Conservation (phyloP, 2,888 invertebrate species). For the Drosophila prolongata region DNA sequence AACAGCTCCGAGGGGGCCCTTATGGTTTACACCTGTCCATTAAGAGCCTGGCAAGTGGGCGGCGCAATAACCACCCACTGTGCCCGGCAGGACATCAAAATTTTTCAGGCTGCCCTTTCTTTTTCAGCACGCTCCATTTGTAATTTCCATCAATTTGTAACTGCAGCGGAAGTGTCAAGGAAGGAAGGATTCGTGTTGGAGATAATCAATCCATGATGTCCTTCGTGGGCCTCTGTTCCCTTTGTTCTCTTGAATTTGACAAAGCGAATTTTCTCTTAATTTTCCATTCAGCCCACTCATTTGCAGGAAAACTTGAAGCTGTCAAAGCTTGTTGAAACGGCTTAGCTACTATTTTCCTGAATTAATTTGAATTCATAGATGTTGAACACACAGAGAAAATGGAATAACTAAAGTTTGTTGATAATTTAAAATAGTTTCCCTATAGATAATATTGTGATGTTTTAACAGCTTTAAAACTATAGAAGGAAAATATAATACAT, state of each 20-base stretch:
- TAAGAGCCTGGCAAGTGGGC: background rate
- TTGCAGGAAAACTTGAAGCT: background rate
- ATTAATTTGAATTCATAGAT: no score
- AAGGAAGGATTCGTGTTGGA: conserved; percentile 17
- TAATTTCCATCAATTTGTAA: conserved; percentile 37
- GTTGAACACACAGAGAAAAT: background rate
- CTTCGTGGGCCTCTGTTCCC: background rate
- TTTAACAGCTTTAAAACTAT: no score
- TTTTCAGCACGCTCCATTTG: conserved; percentile 4
- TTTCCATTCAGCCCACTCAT: background rate
- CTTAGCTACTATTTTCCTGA: conserved; percentile 1
- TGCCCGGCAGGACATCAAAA: conserved; percentile 30
- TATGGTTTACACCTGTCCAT: conserved; percentile 14
- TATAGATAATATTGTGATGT: background rate
- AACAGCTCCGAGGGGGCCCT: conserved; percentile 15
- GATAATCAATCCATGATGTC: conserved; percentile 22
- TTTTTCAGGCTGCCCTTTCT: conserved; percentile 8
- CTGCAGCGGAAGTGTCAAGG: conserved; percentile 29
- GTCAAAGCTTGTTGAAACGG: background rate
- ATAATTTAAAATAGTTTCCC: background rate
- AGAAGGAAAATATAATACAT: no score
- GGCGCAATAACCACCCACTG: conserved; percentile 6
- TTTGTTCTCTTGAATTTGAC: background rate
- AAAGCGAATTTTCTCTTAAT: background rate
- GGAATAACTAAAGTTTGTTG: background rate